These are phyloP conservation scores for Druon quercuslanigerum DNA, from an alignment of 1,140 invertebrate species.

Conservation along the genomic window DNA sequence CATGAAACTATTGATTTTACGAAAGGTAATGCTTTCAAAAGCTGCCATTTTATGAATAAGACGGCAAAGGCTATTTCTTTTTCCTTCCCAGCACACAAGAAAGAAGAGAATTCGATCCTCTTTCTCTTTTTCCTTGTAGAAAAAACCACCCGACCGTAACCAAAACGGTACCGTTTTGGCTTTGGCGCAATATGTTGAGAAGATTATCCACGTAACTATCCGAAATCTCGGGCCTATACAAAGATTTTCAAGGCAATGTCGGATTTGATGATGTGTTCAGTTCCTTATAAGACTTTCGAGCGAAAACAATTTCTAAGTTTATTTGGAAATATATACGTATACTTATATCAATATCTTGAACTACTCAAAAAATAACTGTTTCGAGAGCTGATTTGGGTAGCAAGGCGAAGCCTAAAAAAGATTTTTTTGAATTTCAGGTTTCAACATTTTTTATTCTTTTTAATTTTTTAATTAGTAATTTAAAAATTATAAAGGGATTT, in stretches of 20 bases:
- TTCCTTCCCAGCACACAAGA: conserved; percentile 34
- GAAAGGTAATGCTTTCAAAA: not conserved
- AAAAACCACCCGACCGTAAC: conserved; percentile 61
- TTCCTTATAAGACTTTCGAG: not conserved
- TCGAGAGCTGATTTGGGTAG: too few species aligned
- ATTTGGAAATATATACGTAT: too few species aligned
- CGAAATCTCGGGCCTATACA: conserved; percentile 40
- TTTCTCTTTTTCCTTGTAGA: conserved; percentile 45
- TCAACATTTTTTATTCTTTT: too few species aligned
- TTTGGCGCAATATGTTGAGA: conserved; percentile 68
- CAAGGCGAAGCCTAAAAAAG: too few species aligned
- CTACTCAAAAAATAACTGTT: too few species aligned
- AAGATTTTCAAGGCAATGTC: conserved; percentile 6
- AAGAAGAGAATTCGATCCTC: conserved; percentile 44
- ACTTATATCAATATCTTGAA: too few species aligned
- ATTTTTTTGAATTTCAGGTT: too few species aligned
- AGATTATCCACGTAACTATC: conserved; percentile 73
- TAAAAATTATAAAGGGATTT: too few species aligned
- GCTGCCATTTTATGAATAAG: not conserved
- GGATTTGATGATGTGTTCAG: conserved; percentile 8
- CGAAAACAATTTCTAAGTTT: too few species aligned
- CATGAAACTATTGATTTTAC: not conserved
- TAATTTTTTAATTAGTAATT: too few species aligned
- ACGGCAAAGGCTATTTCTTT: conserved; percentile 33
- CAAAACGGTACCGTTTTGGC: conserved; percentile 60